Conservation (phyloP, 1,140 invertebrate species). For the Helicoverpa armigera region DNA sequence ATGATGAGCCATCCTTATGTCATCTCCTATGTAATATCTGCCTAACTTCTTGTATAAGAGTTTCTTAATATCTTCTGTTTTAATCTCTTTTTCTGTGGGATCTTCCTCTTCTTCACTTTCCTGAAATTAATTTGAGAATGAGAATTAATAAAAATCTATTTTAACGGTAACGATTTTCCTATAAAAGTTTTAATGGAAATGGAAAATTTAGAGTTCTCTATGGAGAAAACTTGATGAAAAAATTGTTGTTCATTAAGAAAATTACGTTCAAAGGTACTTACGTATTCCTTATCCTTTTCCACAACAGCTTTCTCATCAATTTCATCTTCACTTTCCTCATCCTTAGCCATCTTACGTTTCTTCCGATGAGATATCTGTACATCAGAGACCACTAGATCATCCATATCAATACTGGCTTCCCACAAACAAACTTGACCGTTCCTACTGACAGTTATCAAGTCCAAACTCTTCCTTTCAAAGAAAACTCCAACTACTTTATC, state of each 20-base stretch:
- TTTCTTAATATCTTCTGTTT: conserved; percentile 81
- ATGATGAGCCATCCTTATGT: conserved; percentile 88
- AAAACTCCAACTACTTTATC: conserved; percentile 94
- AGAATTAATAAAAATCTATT: too few species aligned
- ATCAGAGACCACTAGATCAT: conserved; percentile 87
- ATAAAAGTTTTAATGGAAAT: too few species aligned
- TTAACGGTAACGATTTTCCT: too few species aligned
- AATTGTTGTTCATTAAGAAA: too few species aligned
- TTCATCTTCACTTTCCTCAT: conserved; percentile 88
- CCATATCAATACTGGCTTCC: conserved; percentile 92
- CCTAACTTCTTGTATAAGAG: conserved; percentile 90
- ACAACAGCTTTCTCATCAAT: conserved; percentile 86
- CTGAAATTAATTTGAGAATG: conserved; percentile 34
- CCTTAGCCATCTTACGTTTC: conserved; percentile 70
- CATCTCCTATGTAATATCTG: conserved; percentile 91
- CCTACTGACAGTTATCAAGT: conserved; percentile 92
- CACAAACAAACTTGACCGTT: conserved; percentile 94
- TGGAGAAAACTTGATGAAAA: too few species aligned
- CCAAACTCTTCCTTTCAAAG: conserved; percentile 95
- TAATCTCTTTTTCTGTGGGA: conserved; percentile 68
- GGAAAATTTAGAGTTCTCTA: too few species aligned
- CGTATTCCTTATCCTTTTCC: conserved; percentile 83
- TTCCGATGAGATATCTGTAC: conserved; percentile 84
- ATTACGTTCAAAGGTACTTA: too few species aligned
- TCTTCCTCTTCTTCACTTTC: conserved; percentile 88